Base-by-base conservation (phyloP, 2,797 vertebrate genomes). In the Hipposideros larvatus region DNA sequence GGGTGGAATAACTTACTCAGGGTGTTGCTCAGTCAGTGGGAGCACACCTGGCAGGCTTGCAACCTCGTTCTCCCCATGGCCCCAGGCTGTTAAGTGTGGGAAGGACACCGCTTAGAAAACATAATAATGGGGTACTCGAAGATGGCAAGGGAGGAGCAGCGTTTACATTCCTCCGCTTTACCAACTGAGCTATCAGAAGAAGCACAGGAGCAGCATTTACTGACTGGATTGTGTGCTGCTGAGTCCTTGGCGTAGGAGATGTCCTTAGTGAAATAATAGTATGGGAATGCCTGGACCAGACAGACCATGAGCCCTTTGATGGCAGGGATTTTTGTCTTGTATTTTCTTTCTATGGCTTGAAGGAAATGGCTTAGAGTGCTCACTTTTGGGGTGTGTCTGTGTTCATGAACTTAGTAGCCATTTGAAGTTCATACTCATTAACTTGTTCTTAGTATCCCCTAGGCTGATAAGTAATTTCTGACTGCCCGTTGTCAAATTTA, bases 171-270 rank as follows among this genome's bases (percentile, higher is more conserved):
- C 87, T 91, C 73, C 37, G 63, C 88, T 96, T 86, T 98, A 98
- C 98, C 98, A 98, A 97, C 98, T 98, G 97, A 98, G 98, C 96
- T 96, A 99, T 99, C 98, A 98, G 99, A 99, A 98, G 98, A 53
- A 51, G 46, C 46, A 18, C 31, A 4, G 71, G 46, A 41, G 26
- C 22, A 6, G 22, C 19, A 5, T 31, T 94, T 26, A 11, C 22
- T 46, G 43, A n/a, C 74, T 53, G 3, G 11, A 24, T 43, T 55
- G 2, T 3, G 19, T 55, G 22, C 68, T 55, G 22, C 68, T 21
- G 28, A 53, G 55, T 57, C 22, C 48, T 90, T 85, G n/a, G 19
- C 4, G 0, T 15, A 41, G 94, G 87, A 22, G 65, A 21, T 65
- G 16, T 3, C 6, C 0, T 48, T 63, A 5, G 66, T 24, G 79